phyloP scores from a whole-genome alignment of 2,113 vertebrate genomes.

The Hippolais icterina region DNA sequence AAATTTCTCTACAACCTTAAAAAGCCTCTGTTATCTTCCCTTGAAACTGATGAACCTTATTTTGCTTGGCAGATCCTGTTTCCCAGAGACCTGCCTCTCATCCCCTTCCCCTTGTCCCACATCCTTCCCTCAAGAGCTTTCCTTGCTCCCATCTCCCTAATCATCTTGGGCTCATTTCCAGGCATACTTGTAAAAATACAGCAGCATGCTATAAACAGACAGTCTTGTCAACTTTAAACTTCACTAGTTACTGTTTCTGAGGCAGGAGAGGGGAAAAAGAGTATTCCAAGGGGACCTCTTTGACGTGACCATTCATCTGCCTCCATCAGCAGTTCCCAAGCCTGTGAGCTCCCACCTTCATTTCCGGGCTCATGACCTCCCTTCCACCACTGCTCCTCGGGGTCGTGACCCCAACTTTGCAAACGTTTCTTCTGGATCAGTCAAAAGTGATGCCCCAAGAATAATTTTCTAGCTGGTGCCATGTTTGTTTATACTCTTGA shows the following conservation, averaged over 20 bases:
- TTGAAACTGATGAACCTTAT: background rate
- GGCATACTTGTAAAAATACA: background rate
- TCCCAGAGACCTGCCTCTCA: background rate
- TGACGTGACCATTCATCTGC: background rate
- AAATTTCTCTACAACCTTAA: background rate
- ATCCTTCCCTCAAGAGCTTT: background rate
- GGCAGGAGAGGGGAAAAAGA: background rate
- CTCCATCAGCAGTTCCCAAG: slow-evolving; percentile 33
- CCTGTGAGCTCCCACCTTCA: background rate
- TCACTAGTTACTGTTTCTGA: background rate
- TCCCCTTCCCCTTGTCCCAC: background rate
- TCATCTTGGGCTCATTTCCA: background rate
- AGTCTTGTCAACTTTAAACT: background rate
- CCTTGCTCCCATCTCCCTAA: background rate
- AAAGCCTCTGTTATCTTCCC: background rate
- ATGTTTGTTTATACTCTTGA: slow-evolving; percentile 25
- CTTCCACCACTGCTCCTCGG: background rate
- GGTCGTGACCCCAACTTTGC: background rate
- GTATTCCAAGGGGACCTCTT: slow-evolving; percentile 9
- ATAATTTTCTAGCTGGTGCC: background rate
- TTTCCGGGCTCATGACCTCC: background rate
- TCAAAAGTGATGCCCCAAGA: background rate
- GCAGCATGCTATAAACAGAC: background rate
- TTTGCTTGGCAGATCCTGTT: background rate
- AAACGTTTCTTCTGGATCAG: background rate